These are phyloP conservation scores for Imbricaverruca yamaguchii DNA, from an alignment of 2,888 invertebrate genomes.

Conservation along the genomic window DNA sequence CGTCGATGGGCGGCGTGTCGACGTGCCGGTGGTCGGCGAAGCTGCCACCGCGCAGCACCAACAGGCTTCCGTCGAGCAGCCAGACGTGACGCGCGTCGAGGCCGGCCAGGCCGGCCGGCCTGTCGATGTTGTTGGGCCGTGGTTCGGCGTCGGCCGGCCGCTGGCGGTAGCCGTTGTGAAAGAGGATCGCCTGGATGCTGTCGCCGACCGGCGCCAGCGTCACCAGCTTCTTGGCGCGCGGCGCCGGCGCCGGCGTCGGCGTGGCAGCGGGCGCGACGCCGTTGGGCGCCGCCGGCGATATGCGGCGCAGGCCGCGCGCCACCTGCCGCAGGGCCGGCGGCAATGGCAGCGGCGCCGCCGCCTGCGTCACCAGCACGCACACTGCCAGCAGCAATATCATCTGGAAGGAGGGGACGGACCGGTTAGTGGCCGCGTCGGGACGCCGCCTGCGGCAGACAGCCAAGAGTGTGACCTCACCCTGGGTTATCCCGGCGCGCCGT, in stretches of 20 bases:
- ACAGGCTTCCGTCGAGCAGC: constrained; percentile 32
- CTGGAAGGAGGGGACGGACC: not conserved
- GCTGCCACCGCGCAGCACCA: constrained; percentile 33
- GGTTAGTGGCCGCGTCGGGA: no score
- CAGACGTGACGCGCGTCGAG: constrained; percentile 32
- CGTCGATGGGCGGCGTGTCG: constrained; percentile 38
- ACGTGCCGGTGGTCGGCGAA: not conserved
- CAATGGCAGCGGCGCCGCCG: not conserved
- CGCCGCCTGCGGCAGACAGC: no score
- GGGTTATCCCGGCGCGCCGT: no score
- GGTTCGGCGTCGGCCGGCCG: not conserved
- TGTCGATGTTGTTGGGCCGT: constrained; percentile 1
- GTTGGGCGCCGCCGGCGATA: not conserved
- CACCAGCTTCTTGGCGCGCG: not conserved
- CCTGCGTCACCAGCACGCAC: not conserved
- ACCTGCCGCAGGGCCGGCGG: not conserved
- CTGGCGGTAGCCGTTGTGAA: constrained; percentile 10
- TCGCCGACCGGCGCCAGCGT: constrained; percentile 11
- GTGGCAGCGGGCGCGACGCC: not conserved
- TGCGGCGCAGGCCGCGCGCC: not conserved
- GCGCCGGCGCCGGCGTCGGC: not conserved
- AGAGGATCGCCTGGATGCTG: constrained; percentile 21
- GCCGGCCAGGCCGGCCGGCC: constrained; percentile 40
- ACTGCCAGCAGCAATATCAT: not conserved
- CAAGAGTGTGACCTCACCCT: no score